A percentile compares a stretch with the other conserved stretches of the same genome.
These are phyloP conservation scores for Cheirogaleus major DNA, from an alignment of 2,797 vertebrate genomes.

Conservation along the genomic window DNA sequence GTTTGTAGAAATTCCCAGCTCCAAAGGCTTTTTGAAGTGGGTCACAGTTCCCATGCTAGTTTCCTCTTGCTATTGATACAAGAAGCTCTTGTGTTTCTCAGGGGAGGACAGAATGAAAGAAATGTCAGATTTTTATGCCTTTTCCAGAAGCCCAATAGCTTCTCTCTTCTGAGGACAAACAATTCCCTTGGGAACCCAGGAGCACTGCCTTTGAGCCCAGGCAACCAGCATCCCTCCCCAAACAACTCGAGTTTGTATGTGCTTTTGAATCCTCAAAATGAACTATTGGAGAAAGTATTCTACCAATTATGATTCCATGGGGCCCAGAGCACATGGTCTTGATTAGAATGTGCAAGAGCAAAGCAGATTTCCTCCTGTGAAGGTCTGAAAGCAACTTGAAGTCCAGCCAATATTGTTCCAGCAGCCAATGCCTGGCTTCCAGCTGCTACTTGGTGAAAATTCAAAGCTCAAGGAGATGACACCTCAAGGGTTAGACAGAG, in stretches of 20 bases:
- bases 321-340: slow-evolving; percentile 80
- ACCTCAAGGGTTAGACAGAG: slow-evolving; percentile 25
- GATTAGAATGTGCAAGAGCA: slow-evolving; percentile 82
- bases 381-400: slow-evolving; percentile 61
- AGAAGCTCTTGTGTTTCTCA: slow-evolving; percentile 49
- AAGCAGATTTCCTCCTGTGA: slow-evolving; percentile 72
- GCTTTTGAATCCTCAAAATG: slow-evolving; percentile 82
- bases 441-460: slow-evolving; percentile 50
- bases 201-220: slow-evolving; percentile 65
- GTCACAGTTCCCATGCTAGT: slow-evolving; percentile 19
- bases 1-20: slow-evolving; percentile 45
- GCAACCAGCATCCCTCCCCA: slow-evolving; percentile 72
- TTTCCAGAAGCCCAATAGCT: slow-evolving; percentile 44
- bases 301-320: slow-evolving; percentile 80
- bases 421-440: slow-evolving; percentile 62
- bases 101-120: neutral
- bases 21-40: slow-evolving; percentile 56
- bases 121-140: slow-evolving; percentile 36
- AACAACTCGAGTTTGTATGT: slow-evolving; percentile 81
- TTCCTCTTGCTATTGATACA: slow-evolving; percentile 55
- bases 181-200: slow-evolving; percentile 21
- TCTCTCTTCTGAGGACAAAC: slow-evolving; percentile 52
- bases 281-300: slow-evolving; percentile 84
- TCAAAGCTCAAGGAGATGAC: slow-evolving; percentile 24
- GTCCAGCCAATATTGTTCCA: slow-evolving; percentile 50